phyloP scores from a whole-genome alignment of 2,888 invertebrate species.

The Eupelmus urozonus region DNA sequence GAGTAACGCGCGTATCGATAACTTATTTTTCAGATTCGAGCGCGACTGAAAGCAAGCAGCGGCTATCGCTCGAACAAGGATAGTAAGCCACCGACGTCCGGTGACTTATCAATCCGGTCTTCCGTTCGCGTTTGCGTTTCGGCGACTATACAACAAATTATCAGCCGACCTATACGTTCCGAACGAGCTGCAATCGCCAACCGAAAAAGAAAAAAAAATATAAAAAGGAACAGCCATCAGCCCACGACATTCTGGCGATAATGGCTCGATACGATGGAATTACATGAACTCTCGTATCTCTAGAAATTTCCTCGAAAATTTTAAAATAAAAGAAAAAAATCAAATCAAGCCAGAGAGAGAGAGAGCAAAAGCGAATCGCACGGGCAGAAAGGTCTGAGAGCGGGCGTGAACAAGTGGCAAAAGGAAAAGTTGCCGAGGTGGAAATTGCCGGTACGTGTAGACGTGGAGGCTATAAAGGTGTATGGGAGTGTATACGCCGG shows the following conservation, averaged over 20 bases:
- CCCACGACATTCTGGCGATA: constrained; percentile 35
- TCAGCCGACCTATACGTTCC: constrained; percentile 47
- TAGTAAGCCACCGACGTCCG: constrained; percentile 73
- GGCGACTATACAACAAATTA: constrained; percentile 48
- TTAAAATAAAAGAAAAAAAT: neutral
- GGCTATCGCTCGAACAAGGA: constrained; percentile 67
- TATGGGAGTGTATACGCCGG: neutral
- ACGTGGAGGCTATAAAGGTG: neutral
- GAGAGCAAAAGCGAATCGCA: neutral
- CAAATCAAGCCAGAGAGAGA: neutral
- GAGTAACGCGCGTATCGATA: constrained; percentile 49
- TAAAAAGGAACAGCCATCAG: constrained; percentile 29
- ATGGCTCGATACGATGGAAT: constrained; percentile 35
- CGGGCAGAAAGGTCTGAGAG: neutral
- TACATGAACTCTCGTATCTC: constrained; percentile 27
- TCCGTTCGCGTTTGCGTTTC: constrained; percentile 68
- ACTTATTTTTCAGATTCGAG: constrained; percentile 48
- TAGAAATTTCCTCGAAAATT: constrained; percentile 21
- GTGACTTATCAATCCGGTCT: constrained; percentile 74
- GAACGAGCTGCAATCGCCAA: constrained; percentile 41
- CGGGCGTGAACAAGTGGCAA: constrained; percentile 3
- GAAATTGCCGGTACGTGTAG: constrained; percentile 44
- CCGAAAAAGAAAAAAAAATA: constrained; percentile 34
- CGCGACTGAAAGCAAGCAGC: constrained; percentile 33
- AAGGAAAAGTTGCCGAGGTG: constrained; percentile 52